Base-by-base conservation (phyloP, 2,797 vertebrate genomes). In the Leuciscus waleckii region DNA sequence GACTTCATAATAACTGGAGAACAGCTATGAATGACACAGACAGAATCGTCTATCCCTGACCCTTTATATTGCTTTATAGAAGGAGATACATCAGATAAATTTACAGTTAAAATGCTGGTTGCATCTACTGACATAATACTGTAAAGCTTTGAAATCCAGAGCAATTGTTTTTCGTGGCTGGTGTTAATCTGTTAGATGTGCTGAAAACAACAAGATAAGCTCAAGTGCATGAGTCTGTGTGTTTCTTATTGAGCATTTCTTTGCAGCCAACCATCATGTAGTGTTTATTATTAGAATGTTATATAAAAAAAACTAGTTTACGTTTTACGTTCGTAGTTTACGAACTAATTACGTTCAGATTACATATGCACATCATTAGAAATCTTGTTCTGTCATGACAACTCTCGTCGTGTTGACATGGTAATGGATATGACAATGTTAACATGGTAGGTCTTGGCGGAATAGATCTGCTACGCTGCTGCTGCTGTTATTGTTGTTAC, bases 91-190 rank as follows among this genome's bases (percentile, higher is more conserved):
- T 51, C 13, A 41, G 10, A 19, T 51, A 14, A 29, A 46, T 32
- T 8, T 49, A 76, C n/a, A 16, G n/a, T 46, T 8, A 79, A 61
- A 65, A 73, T 75, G 68, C 37, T 58, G 17, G 1, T 32, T 41
- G 4, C 29, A 29, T 43, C n/a, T 81, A 79, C n/a, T 82, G 43
- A 14, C 58, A 51, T 26, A 74, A 85, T 79, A 73, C 75, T 14
- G 58, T 29, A 65, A 32, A 87, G 87, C 88, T 84, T 43, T 79
- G 79, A 78, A 17, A 63, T 46, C 70, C 70, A 63, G 81, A 49
- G 39, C 37, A 82, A 82, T 65, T 46, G 70, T 82, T 41, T 39
- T 41, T 87, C 78, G 81, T 81, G 85, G 1, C 43, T 58, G 49
- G 51, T 54, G 35, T 75, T 79, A 83, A 63, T 73, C 85, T 51